Conservation (phyloP, 2,113 vertebrate species). For the Leptocoma aspasia region DNA sequence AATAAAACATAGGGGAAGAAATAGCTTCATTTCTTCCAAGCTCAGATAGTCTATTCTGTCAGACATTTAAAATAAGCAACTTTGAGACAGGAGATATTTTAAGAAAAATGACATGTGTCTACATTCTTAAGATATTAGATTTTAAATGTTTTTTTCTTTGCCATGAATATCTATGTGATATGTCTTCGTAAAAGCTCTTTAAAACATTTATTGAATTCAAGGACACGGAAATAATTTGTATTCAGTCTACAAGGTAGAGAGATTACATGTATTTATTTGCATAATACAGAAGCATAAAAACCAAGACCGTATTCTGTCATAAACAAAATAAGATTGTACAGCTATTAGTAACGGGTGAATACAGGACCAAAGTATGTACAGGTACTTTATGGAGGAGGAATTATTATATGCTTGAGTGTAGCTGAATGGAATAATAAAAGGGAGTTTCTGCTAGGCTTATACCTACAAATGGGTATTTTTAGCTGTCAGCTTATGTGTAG, state of each 20-base stretch:
- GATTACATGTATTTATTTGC: slow-evolving; percentile 6
- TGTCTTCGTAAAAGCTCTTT: background rate
- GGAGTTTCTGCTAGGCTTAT: background rate
- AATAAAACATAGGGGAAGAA: background rate
- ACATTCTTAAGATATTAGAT: background rate
- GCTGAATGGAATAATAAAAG: background rate
- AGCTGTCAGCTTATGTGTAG: background rate
- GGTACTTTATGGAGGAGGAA: background rate
- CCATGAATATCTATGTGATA: background rate
- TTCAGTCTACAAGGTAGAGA: background rate
- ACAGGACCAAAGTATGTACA: background rate
- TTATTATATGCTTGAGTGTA: background rate
- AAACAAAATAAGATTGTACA: background rate
- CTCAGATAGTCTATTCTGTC: background rate
- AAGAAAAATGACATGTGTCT: background rate
- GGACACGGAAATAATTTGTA: background rate
- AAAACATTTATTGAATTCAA: background rate
- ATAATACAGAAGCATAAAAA: background rate
- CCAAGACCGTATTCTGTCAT: background rate
- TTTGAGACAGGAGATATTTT: background rate
- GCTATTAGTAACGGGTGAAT: slow-evolving; percentile 6
- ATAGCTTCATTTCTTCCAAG: background rate
- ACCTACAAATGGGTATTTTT: background rate
- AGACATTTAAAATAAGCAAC: background rate
- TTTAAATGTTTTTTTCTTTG: background rate